Conservation (phyloP, 2,888 invertebrate species). For the Trissolcus brochymenae region DNA sequence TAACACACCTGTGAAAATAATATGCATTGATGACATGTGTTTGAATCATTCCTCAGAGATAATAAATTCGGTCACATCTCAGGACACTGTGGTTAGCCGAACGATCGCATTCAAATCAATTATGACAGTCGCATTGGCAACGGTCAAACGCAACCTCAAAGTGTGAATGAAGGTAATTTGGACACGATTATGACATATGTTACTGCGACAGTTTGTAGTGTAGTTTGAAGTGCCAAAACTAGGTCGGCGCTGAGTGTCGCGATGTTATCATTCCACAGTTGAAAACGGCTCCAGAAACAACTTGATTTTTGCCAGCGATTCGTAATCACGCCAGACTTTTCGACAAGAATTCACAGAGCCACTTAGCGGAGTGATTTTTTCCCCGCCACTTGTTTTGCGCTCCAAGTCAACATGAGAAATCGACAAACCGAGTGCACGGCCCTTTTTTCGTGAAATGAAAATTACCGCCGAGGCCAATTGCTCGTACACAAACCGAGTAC, state of each 20-base stretch:
- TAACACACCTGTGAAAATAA: too few relatives aligned
- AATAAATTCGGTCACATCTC: too few relatives aligned
- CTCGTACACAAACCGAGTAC: conserved; percentile 21
- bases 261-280: conserved; percentile 1
- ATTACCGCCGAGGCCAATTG: conserved; percentile 30
- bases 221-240: conserved; percentile 19
- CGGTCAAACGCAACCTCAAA: conserved; percentile 22
- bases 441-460: conserved; percentile 37
- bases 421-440: conserved; percentile 28
- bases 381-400: neutral
- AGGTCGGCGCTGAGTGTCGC: conserved; percentile 15
- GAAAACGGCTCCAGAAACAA: conserved; percentile 1
- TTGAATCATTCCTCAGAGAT: too few relatives aligned
- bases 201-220: conserved; percentile 29
- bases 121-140: conserved; percentile 1
- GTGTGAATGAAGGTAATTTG: conserved; percentile 42
- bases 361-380: conserved; percentile 13
- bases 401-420: conserved; percentile 21
- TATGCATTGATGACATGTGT: too few relatives aligned
- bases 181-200: conserved; percentile 42
- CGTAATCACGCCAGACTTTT: neutral
- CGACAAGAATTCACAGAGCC: neutral
- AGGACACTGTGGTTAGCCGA: neutral
- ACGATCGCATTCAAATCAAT: conserved; percentile 12
- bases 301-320: neutral